These are phyloP conservation scores for Ophion costatus DNA, from an alignment of 2,888 invertebrate species.

Conservation along the genomic window DNA sequence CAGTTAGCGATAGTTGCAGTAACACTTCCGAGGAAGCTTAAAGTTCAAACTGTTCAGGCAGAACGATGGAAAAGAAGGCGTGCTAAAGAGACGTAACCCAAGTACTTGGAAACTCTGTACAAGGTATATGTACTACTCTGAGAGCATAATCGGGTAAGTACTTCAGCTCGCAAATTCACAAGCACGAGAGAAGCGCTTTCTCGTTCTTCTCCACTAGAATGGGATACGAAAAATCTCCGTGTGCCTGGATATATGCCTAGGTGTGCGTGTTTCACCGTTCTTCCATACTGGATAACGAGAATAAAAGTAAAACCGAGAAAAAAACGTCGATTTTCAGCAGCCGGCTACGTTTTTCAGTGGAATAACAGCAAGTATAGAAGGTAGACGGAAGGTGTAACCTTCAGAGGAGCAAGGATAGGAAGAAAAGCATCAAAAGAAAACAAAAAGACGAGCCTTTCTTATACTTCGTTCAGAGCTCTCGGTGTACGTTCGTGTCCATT, in stretches of 20 bases:
- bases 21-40: conserved; percentile 20
- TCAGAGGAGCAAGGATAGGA: conserved; percentile 12
- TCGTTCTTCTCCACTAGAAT: conserved; percentile 2
- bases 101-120: conserved; percentile 11
- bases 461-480: background rate
- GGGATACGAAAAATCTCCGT: conserved; percentile 23
- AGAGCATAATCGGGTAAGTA: conserved; percentile 6
- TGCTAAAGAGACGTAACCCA: conserved; percentile 23
- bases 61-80: conserved; percentile 3
- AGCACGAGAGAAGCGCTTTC: conserved; percentile 17
- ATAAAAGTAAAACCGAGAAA: conserved; percentile 7
- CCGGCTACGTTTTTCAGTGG: conserved; percentile 6
- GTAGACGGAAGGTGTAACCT: conserved; percentile 6
- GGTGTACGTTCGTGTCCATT: background rate
- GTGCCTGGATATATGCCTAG: background rate
- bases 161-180: conserved; percentile 37
- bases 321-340: conserved; percentile 40
- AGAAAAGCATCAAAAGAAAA: background rate
- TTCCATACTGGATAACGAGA: conserved; percentile 21
- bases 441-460: conserved; percentile 33
- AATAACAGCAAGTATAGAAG: conserved; percentile 22
- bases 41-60: background rate
- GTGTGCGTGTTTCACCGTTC: background rate
- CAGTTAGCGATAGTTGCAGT: conserved; percentile 10
- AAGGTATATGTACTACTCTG: background rate